A percentile compares a stretch with the other conserved stretches of the same genome.
phyloP scores from a whole-genome alignment of 2,113 vertebrate genomes.

The Holacanthus passer region DNA sequence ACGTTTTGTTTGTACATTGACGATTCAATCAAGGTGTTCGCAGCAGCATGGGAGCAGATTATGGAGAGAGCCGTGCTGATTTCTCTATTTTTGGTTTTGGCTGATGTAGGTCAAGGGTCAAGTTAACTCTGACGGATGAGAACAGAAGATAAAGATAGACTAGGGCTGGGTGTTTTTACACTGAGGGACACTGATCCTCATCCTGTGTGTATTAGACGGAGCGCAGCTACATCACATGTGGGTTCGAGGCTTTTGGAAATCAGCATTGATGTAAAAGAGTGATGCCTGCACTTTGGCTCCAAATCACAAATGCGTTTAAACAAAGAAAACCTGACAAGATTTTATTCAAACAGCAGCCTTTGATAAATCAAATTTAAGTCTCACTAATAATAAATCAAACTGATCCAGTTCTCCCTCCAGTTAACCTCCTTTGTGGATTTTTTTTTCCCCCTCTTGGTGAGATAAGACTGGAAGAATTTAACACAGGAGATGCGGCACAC shows the following conservation, averaged over 20 bases:
- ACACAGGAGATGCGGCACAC: not conserved
- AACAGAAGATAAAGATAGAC: not conserved
- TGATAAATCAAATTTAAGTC: not conserved
- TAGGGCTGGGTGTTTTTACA: not conserved
- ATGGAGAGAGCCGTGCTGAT: not conserved
- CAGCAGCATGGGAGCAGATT: not conserved
- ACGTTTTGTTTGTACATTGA: not conserved
- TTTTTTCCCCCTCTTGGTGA: slow-evolving; percentile 27
- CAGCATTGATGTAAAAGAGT: not conserved
- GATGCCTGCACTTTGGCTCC: not conserved
- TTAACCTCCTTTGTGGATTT: slow-evolving; percentile 16
- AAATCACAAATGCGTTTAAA: not conserved
- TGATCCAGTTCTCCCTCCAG: slow-evolving; percentile 8
- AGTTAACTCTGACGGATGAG: slow-evolving; percentile 3
- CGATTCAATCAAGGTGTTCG: not conserved
- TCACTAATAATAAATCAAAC: not conserved
- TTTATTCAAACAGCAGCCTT: not conserved
- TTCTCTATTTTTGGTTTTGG: not conserved
- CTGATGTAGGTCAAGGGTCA: not conserved
- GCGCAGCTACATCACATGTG: not conserved
- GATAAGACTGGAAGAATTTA: slow-evolving; percentile 55
- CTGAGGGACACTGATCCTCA: not conserved
- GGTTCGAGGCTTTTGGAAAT: no score
- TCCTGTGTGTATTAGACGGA: not conserved
- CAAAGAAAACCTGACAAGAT: not conserved